Conservation (phyloP, 2,113 vertebrate species). For the Pluvialis apricaria region DNA sequence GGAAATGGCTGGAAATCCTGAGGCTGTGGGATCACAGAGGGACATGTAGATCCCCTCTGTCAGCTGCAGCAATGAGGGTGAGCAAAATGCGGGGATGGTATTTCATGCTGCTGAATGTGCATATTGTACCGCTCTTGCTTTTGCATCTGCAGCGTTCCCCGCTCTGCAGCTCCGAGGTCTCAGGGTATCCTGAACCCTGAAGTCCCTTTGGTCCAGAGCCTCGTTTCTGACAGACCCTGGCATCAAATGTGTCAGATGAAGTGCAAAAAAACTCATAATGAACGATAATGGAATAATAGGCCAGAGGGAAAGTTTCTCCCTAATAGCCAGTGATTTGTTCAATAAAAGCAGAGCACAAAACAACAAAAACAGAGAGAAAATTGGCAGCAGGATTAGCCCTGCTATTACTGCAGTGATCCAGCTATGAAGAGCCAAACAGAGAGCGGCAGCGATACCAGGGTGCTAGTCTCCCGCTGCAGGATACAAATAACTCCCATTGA, state of each 20-base stretch:
- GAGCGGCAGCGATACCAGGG: neutral
- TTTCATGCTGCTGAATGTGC: neutral
- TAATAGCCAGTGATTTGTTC: neutral
- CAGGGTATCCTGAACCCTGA: neutral
- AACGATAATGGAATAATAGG: neutral
- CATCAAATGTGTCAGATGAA: neutral
- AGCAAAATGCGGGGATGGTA: neutral
- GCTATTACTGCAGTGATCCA: neutral
- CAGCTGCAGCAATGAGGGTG: neutral
- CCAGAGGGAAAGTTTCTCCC: neutral
- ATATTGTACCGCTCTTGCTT: neutral
- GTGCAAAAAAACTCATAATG: neutral
- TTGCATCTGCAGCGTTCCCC: neutral
- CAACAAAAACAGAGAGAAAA: neutral
- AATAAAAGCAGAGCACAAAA: conserved; percentile 1
- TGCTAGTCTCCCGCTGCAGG: neutral
- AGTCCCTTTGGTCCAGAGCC: rapidly evolving
- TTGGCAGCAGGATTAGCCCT: neutral
- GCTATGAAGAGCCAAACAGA: neutral
- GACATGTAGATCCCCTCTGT: neutral
- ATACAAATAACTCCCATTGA: neutral
- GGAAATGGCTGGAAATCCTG: neutral
- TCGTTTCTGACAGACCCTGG: neutral
- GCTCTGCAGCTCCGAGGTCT: neutral
- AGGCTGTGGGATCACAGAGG: neutral